phyloP scores from a whole-genome alignment of 30 jellyfish, hydroid and myxozoan species.

The Aurelia aurita region DNA sequence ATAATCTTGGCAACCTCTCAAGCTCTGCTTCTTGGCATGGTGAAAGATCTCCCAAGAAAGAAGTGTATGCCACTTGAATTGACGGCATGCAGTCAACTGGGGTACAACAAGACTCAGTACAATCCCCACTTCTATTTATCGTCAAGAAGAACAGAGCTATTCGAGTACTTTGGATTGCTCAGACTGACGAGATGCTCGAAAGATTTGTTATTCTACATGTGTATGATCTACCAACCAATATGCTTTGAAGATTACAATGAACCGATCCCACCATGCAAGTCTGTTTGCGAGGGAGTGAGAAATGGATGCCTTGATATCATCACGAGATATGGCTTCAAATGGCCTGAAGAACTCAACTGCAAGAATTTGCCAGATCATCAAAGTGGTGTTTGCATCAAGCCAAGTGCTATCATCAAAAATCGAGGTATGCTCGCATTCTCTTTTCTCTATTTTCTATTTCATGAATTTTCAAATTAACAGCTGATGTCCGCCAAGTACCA shows the following conservation, averaged over 20 bases:
- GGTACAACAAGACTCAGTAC: conserved; percentile 75
- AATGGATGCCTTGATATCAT: conserved; percentile 54
- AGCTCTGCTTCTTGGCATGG: conserved; percentile 45
- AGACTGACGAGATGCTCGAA: conserved; percentile 68
- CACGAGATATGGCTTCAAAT: conserved; percentile 49
- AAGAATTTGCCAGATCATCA: conserved; percentile 78
- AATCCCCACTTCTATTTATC: conserved; percentile 54
- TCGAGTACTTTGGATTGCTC: conserved; percentile 55
- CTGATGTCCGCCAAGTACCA: too few species aligned
- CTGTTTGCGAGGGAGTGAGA: conserved; percentile 72
- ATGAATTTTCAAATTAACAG: too few species aligned
- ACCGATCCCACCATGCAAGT: conserved; percentile 76
- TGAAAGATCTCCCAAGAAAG: conserved; percentile 21
- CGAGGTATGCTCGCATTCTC: conserved; percentile 49
- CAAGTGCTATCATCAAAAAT: conserved; percentile 58
- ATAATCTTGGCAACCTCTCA: background rate
- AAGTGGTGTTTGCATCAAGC: conserved; percentile 88
- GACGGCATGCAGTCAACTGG: conserved; percentile 70
- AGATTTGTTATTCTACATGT: conserved; percentile 68
- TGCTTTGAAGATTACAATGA: conserved; percentile 79
- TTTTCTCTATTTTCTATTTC: background rate
- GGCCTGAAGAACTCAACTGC: conserved; percentile 85
- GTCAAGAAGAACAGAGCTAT: conserved; percentile 44
- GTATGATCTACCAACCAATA: conserved; percentile 84
- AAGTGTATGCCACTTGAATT: conserved; percentile 70